A percentile compares a stretch with the other conserved stretches of the same genome.
Evolutionary conservation across 2,888 invertebrate genomes (phyloP).

Genomic region (Drosophila trichaetosa): DNA sequence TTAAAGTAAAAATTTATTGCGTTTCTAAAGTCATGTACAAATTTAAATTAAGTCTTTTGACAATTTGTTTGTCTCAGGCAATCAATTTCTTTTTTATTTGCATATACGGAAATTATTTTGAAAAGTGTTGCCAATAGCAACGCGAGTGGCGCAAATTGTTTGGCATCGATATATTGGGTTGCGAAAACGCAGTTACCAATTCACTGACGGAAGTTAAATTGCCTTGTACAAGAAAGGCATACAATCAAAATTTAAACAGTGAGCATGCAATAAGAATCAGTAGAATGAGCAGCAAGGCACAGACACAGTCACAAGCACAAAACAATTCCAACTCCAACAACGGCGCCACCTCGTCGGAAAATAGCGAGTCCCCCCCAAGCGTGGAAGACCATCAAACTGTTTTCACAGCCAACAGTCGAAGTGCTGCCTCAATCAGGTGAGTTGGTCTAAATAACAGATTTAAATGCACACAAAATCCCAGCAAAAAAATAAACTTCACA

Average conservation of each 20-base stretch:
- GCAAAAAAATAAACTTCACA: not conserved
- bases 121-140: constrained; percentile 48
- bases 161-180: constrained; percentile 69
- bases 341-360: constrained; percentile 83
- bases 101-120: not conserved
- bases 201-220: constrained; percentile 30
- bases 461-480: not conserved
- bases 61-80: not conserved
- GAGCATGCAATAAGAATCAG: constrained; percentile 37
- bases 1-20: too few relatives aligned
- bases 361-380: constrained; percentile 83
- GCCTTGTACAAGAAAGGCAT: constrained; percentile 29
- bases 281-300: constrained; percentile 60
- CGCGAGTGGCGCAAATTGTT: constrained; percentile 50
- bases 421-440: constrained; percentile 62
- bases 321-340: constrained; percentile 61
- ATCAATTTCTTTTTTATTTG: not conserved
- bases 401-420: constrained; percentile 36
- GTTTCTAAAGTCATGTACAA: not conserved
- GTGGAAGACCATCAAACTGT: constrained; percentile 72
- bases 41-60: not conserved
- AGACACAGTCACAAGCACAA: constrained; percentile 45
- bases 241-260: constrained; percentile 56
- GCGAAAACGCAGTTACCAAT: constrained; percentile 44
- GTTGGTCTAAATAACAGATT: not conserved